Base-by-base conservation (phyloP, 2,888 invertebrate species). In the Tetrapedia diversipes region DNA sequence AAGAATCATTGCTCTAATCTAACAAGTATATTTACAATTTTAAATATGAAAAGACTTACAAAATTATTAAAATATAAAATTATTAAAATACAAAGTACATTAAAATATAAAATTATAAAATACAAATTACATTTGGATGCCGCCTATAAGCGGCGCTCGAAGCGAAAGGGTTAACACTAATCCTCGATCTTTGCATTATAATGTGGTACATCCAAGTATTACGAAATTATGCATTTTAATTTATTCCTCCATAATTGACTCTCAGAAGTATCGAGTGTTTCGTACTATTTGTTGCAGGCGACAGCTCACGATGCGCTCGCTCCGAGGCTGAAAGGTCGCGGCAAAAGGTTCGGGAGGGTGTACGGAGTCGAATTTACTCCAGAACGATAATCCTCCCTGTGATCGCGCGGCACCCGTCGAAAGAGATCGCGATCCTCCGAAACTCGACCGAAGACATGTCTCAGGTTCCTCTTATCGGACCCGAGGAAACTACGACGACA, bases 401-500 rank as follows among this genome's bases (percentile, higher is more conserved):
- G 45, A 73, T 80, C 24, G 43, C 54, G 32, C 79, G 73, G 10
- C 22, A 77, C 63, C 22, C 68, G 24, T 22, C 68, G 14, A 61
- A 77, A 69, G 64, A 73, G 29, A 71, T 47, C n/a, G 32, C 34
- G 3, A 68, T 76, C 41, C 47, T 66, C 24, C 45, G 45, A 45
- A 51, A 37, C 10, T 32, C 59, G 4, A 22, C 19, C 3, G 39
- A 68, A 68, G 69, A 72, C 57, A 89, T 89, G 88, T 86, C 87
- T 53, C 86, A 84, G 68, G 82, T 81, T 24, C 86, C 89, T 16
- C 71, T 90, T 16, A 83, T 89, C 14, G 32, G 73, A 0, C 29
- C 73, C 4, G 77, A 79, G n/a, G 77, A 67, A 19, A 76, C 32
- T 34, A 53, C 75, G 0, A 1, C 71, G 34, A 41, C 77, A 22